Base-by-base conservation (phyloP, 1,140 invertebrate genomes). In the Tetragnatha versicolor region DNA sequence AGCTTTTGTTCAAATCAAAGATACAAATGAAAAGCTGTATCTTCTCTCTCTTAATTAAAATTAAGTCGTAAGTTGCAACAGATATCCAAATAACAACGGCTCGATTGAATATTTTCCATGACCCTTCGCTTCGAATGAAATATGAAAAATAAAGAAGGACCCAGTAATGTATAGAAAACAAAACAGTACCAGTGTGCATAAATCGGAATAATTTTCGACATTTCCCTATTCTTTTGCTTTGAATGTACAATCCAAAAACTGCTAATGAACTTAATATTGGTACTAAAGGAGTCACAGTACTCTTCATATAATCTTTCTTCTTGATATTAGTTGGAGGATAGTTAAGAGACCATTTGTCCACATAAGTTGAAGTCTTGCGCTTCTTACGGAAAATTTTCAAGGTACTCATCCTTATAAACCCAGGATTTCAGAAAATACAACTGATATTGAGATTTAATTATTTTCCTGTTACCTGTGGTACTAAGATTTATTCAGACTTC, bases 51-150 rank as follows among this genome's bases (percentile, higher is more conserved):
- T 49, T 9, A 3, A 35, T 14, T 39, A 70, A n/a, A 53, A 55
- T 22, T 17, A 70, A 6, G 10, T 70, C 68, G 20, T 37, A 39
- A 14, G 68, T 53, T 6, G 68, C 68, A 4, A 27, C 35, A 22
- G 68, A 39, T 10, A 51, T 70, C 29, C 49, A 49, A 9, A 70
- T 33, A 3, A 70, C 35, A 10, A 70, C 17, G n/a, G 68, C 47
- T 55, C 27, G 47, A 37, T 55, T 70, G 27, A 70, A 70, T 22
- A 70, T 37, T 55, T 70, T 70, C 68, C 68, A 70, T 2, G 31
- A 22, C 7, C 20, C 68, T 53, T 51, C 49, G 12, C 27, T 70
- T 22, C 47, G 14, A 14, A 55, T 29, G 12, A 70, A 70, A 55
- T 70, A 70, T 17, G 47, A 70, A 17, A 70, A 25, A 35, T 70